Percentiles rank a stretch among this genome's conserved stretches.
These are phyloP conservation scores for Oncorhynchus gorbuscha DNA, from an alignment of 2,113 vertebrate species.

Conservation along the genomic window DNA sequence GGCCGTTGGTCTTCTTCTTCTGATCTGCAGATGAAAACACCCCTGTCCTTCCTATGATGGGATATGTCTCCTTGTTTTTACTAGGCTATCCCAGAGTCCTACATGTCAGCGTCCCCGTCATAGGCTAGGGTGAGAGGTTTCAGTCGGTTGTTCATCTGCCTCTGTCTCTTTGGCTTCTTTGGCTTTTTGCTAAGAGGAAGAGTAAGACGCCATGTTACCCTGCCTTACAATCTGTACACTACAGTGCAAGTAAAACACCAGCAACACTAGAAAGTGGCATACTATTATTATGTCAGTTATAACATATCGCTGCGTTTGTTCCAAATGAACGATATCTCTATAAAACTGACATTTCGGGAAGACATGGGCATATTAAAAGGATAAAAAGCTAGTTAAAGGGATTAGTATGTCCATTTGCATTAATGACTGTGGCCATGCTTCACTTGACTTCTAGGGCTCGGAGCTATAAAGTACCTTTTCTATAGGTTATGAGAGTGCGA, in stretches of 20 bases:
- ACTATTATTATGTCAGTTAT: background rate
- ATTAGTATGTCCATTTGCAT: constrained; percentile 40
- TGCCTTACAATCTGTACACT: background rate
- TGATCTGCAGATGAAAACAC: constrained; percentile 18
- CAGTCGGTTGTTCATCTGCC: constrained; percentile 95
- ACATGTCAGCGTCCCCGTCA: constrained; percentile 98
- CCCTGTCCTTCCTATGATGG: constrained; percentile 34
- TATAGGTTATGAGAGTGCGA: background rate
- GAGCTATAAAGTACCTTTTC: background rate
- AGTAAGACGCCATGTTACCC: constrained; percentile 8
- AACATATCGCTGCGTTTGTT: background rate
- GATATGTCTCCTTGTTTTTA: constrained; percentile 12
- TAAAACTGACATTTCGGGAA: background rate
- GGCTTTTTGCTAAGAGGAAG: constrained; percentile 90
- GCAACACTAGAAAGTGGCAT: background rate
- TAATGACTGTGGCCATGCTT: constrained; percentile 5
- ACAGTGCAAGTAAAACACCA: background rate
- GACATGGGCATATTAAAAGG: background rate
- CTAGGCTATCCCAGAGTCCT: constrained; percentile 39
- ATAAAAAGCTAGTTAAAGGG: constrained; percentile 1
- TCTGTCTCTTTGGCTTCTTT: constrained; percentile 96
- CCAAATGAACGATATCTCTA: background rate
- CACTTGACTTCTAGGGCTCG: background rate
- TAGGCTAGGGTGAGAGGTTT: constrained; percentile 98
- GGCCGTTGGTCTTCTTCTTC: background rate